Base-by-base conservation (phyloP, 2,797 vertebrate species). In the Typhlichthys eigenmanni region DNA sequence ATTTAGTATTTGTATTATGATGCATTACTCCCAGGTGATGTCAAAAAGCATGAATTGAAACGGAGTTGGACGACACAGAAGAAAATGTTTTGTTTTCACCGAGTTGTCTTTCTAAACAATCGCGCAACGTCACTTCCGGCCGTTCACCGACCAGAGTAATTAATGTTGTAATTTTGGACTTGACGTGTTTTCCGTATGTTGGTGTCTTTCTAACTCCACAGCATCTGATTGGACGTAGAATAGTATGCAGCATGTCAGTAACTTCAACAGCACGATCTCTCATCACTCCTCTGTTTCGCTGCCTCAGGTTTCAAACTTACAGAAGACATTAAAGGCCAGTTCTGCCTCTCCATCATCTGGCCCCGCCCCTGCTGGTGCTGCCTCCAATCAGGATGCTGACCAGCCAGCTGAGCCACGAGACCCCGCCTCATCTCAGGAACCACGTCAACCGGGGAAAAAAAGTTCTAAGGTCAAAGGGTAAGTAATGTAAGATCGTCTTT, bases 381-480 rank as follows among this genome's bases (percentile, higher is more conserved):
- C 96, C 0, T 96, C 96, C 80, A 94, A 93, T 90, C 93, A 93
- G 79, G 93, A 94, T 1, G 92, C 91, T 65, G 93, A 93, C 62
- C 93, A 94, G 74, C 91, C 92, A 0, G 91, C 92, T 0, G 93
- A 94, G 79, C 90, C 92, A 9, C 80, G 93, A 69, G 92, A 93
- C 82, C 92, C 92, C 1, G 96, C 95, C 46, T 97, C 96, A 0
- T 96, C 96, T 75, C 96, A 98, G 78, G 95, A 97, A 83, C 94
- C 95, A 0, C 92, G 96, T 59, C 96, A 98, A 70, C 95, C 96
- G 55, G 96, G 96, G 89, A 98, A 98, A 91, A 98, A 98, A 80
- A 94, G 96, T 82, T 98, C 96, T 58, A 98, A 98, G 86, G 96
- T 97, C 81, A 98, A 98, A 93, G 96, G 96, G 96, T 98, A 86